These are phyloP conservation scores for Pseudomyrmex flavicornis DNA, from an alignment of 1,140 invertebrate species.

Conservation along the genomic window DNA sequence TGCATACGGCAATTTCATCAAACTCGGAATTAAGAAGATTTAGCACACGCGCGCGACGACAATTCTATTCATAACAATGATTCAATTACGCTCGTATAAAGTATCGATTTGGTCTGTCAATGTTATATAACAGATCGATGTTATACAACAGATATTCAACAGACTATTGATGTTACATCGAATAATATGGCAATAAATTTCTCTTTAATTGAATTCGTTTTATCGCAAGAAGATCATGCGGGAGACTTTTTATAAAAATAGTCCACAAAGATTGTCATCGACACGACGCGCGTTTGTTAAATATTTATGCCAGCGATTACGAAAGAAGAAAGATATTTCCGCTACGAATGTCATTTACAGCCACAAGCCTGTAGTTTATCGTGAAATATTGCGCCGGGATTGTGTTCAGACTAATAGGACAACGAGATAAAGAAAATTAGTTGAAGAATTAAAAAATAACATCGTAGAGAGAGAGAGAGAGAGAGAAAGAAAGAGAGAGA, in stretches of 20 bases:
- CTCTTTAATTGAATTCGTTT: neutral
- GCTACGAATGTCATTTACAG: conserved; percentile 3
- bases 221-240: neutral
- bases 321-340: conserved; percentile 16
- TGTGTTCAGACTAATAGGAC: neutral
- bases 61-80: conserved; percentile 30
- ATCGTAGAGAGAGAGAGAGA: no score
- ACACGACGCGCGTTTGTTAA: conserved; percentile 1
- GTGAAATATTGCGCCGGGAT: neutral
- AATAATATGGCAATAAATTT: conserved; percentile 26
- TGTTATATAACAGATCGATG: no score
- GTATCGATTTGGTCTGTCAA: conserved; percentile 16
- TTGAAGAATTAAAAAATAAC: neutral
- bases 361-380: neutral
- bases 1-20: neutral
- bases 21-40: conserved; percentile 43
- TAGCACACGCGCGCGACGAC: conserved; percentile 17
- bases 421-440: neutral
- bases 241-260: neutral
- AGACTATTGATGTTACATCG: conserved; percentile 48
- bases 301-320: conserved; percentile 1
- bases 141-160: conserved; percentile 43
- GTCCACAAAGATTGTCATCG: neutral
- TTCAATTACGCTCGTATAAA: conserved; percentile 54
- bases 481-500: no score